Percentiles rank a stretch among this genome's conserved stretches.
These are phyloP conservation scores for Pimpla rufipes DNA, from an alignment of 2,888 invertebrate genomes.

Conservation along the genomic window DNA sequence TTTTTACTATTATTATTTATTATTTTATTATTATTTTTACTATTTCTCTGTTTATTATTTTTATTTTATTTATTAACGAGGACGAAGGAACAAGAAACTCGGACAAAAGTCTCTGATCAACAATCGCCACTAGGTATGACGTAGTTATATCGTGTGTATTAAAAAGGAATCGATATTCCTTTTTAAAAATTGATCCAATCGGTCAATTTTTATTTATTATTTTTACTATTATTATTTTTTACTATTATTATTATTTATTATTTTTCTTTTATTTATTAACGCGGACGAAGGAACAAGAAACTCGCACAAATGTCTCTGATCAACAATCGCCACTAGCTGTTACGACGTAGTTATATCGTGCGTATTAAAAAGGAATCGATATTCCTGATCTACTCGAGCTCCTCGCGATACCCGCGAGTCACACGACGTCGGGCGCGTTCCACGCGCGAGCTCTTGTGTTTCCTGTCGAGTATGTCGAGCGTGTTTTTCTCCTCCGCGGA, in stretches of 20 bases:
- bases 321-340: not conserved
- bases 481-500: not conserved
- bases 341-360: not conserved
- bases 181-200: too few relatives aligned
- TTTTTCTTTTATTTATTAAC: too few relatives aligned
- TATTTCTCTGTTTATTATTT: too few relatives aligned
- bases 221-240: too few relatives aligned
- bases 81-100: not conserved
- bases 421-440: constrained; percentile 5
- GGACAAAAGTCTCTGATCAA: constrained; percentile 10
- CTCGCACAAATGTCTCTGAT: constrained; percentile 6
- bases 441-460: constrained; percentile 12
- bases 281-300: not conserved
- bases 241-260: too few relatives aligned
- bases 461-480: constrained; percentile 26
- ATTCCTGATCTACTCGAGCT: constrained; percentile 22
- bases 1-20: too few relatives aligned
- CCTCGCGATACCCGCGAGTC: constrained; percentile 33
- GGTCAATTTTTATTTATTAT: not conserved
- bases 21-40: too few relatives aligned
- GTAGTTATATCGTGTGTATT: constrained; percentile 11
- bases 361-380: not conserved
- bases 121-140: not conserved
- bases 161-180: constrained; percentile 46
- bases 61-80: not conserved